phyloP scores from a whole-genome alignment of 1,140 invertebrate genomes.

The Hyphantria cunea region DNA sequence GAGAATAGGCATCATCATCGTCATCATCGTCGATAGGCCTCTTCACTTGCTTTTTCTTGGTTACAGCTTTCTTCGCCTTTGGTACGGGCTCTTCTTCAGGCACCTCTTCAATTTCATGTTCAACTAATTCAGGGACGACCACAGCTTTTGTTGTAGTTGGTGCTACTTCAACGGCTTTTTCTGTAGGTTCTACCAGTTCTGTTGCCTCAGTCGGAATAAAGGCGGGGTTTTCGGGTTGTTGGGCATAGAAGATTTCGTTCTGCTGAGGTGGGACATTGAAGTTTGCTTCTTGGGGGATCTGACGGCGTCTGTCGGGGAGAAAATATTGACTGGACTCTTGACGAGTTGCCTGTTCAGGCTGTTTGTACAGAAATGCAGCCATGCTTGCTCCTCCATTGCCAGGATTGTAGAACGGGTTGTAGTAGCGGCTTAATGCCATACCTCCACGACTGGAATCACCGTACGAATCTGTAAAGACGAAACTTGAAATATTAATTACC shows the following conservation, averaged over 20 bases:
- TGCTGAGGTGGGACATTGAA: constrained; percentile 55
- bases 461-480: constrained; percentile 58
- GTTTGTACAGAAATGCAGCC: constrained; percentile 69
- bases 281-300: constrained; percentile 52
- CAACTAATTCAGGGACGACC: constrained; percentile 51
- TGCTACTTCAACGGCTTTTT: constrained; percentile 47
- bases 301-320: constrained; percentile 62
- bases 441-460: constrained; percentile 63
- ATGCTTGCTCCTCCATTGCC: constrained; percentile 55
- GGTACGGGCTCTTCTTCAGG: constrained; percentile 47
- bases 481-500: constrained; percentile 7
- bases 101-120: constrained; percentile 64
- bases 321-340: constrained; percentile 65
- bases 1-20: constrained; percentile 59
- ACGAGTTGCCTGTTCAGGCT: constrained; percentile 48
- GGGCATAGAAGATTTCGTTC: constrained; percentile 65
- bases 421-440: constrained; percentile 68
- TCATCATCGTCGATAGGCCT: constrained; percentile 73
- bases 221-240: constrained; percentile 43
- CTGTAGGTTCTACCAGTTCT: constrained; percentile 54
- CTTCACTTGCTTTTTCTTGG: constrained; percentile 67
- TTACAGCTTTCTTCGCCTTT: constrained; percentile 54
- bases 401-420: constrained; percentile 70
- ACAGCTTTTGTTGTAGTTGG: constrained; percentile 56
- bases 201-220: constrained; percentile 42